These are phyloP conservation scores for Drosophila lacteicornis DNA, from an alignment of 1,140 invertebrate species.

Conservation along the genomic window DNA sequence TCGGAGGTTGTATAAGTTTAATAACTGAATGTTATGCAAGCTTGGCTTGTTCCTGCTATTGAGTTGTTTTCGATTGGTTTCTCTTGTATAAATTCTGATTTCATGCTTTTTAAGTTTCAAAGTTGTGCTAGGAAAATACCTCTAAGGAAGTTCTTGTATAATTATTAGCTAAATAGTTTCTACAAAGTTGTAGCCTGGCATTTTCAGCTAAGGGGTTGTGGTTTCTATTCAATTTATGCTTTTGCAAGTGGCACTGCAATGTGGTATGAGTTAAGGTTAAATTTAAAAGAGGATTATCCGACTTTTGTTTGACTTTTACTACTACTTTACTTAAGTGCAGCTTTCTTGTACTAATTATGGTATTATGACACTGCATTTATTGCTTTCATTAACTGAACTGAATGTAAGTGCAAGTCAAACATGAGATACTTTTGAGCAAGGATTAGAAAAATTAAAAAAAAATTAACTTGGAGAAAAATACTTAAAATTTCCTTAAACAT, in stretches of 20 bases:
- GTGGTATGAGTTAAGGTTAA: neutral
- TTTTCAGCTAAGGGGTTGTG: neutral
- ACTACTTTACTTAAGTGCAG: neutral
- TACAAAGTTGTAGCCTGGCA: too few relatives aligned
- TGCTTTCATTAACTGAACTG: too few relatives aligned
- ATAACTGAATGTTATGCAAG: constrained; percentile 8
- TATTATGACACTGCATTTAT: too few relatives aligned
- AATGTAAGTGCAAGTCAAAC: too few relatives aligned
- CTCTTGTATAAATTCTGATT: neutral
- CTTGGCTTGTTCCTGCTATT: neutral
- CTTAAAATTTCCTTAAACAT: too few relatives aligned
- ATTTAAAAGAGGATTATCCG: neutral
- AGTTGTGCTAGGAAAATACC: neutral
- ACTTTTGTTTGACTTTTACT: neutral
- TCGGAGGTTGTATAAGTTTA: constrained; percentile 20
- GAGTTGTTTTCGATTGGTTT: constrained; percentile 3
- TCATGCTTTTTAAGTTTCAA: too few relatives aligned
- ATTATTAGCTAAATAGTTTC: neutral
- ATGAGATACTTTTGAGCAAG: too few relatives aligned
- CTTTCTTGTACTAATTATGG: neutral
- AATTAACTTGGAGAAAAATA: too few relatives aligned
- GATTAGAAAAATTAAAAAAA: too few relatives aligned
- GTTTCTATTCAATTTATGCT: neutral
- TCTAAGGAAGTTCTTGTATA: neutral
- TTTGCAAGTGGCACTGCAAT: neutral